phyloP scores from a whole-genome alignment of 2,113 vertebrate genomes.

The Mesitornis unicolor region DNA sequence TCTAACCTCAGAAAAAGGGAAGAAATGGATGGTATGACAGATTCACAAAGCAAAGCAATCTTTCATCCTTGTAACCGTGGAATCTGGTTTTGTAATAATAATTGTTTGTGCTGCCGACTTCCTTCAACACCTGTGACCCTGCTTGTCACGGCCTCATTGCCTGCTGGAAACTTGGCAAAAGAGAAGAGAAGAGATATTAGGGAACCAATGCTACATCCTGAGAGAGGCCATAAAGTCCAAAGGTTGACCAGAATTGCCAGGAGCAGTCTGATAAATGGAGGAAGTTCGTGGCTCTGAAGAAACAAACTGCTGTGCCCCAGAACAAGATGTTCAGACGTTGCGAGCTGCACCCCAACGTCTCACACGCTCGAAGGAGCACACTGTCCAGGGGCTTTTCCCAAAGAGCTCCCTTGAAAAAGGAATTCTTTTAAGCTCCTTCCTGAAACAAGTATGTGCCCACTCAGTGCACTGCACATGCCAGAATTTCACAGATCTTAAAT shows the following conservation, averaged over 20 bases:
- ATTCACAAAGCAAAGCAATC: background rate
- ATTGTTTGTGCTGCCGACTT: constrained; percentile 25
- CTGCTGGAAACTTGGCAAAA: constrained; percentile 61
- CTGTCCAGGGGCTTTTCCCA: background rate
- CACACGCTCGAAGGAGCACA: background rate
- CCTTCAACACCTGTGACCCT: constrained; percentile 51
- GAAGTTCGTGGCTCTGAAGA: constrained; percentile 7
- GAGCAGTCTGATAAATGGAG: constrained; percentile 44
- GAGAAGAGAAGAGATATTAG: constrained; percentile 52
- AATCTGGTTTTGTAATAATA: background rate
- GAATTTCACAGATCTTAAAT: constrained; percentile 7
- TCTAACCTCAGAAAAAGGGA: background rate
- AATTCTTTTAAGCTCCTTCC: background rate
- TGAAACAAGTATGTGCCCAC: background rate
- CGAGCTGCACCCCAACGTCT: background rate
- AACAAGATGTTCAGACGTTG: background rate
- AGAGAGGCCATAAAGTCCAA: constrained; percentile 55
- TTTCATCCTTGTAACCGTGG: background rate
- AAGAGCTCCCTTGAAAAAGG: background rate
- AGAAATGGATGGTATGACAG: background rate
- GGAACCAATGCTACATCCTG: constrained; percentile 47
- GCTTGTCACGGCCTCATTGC: background rate
- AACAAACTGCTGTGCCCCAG: constrained; percentile 6
- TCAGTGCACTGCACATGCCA: background rate
- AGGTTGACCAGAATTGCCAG: constrained; percentile 60